These are phyloP conservation scores for Caenorhabditis sp. DNA, from an alignment of 2,888 invertebrate species.

Conservation along the genomic window DNA sequence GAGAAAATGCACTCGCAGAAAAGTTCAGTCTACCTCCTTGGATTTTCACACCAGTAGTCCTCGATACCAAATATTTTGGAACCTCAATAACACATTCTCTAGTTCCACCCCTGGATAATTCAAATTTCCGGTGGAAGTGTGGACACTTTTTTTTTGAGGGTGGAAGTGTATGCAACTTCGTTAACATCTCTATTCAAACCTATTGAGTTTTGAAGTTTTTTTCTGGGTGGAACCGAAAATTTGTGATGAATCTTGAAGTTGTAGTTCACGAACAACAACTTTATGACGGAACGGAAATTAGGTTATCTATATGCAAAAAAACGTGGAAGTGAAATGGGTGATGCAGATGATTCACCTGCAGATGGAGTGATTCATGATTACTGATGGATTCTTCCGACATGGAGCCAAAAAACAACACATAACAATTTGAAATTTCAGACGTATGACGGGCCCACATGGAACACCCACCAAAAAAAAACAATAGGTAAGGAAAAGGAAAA, in stretches of 20 bases:
- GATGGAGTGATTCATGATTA: background rate
- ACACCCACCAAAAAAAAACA: background rate
- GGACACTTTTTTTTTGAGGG: too few species aligned
- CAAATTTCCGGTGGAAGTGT: slow-evolving; percentile 33
- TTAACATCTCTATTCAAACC: background rate
- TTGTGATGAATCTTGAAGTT: too few species aligned
- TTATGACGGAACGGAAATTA: background rate
- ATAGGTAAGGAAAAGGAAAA: background rate
- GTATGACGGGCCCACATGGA: background rate
- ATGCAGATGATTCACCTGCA: background rate
- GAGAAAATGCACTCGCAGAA: too few species aligned
- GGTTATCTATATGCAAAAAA: background rate
- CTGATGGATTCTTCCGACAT: too few species aligned
- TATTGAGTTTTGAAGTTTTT: background rate
- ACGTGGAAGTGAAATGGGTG: background rate
- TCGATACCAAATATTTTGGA: too few species aligned
- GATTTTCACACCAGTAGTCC: too few species aligned
- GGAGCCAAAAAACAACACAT: too few species aligned
- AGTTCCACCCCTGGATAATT: slow-evolving; percentile 7
- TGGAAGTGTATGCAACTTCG: background rate
- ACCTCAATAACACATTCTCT: background rate
- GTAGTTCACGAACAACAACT: background rate
- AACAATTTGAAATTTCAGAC: background rate
- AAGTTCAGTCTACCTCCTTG: too few species aligned
- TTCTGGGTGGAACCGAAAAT: background rate